phyloP scores from a whole-genome alignment of 2,113 vertebrate genomes.

The Dipodomys spectabilis region DNA sequence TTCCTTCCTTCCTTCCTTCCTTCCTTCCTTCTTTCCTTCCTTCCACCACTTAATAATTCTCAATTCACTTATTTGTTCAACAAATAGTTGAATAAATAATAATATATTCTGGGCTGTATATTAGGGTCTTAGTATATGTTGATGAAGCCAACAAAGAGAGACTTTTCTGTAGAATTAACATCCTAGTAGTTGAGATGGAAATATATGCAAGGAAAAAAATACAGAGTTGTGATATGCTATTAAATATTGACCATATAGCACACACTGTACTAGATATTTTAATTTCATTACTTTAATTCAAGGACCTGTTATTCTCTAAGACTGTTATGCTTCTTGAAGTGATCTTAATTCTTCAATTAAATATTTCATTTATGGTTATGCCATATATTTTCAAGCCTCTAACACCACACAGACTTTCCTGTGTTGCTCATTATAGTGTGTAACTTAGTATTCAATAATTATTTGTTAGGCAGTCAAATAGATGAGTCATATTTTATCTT shows the following conservation, averaged over 20 bases:
- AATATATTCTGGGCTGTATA: neutral
- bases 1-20: no score
- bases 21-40: no score
- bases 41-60: neutral
- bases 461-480: neutral
- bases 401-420: neutral
- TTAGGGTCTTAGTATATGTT: neutral
- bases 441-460: neutral
- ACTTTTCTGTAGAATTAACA: neutral
- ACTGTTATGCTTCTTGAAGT: slow-evolving; percentile 37
- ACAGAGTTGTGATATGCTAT: neutral
- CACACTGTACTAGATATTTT: neutral
- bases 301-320: neutral
- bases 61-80: slow-evolving; percentile 33
- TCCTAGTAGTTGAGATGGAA: neutral
- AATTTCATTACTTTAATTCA: neutral
- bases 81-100: neutral
- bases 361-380: neutral
- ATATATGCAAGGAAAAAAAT: slow-evolving; percentile 30
- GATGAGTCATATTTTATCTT: neutral
- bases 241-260: neutral
- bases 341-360: neutral
- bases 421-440: neutral
- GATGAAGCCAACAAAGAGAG: neutral
- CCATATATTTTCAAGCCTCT: neutral